These are phyloP conservation scores for Panulirus ornatus DNA, from an alignment of 1,140 invertebrate genomes.

Conservation along the genomic window DNA sequence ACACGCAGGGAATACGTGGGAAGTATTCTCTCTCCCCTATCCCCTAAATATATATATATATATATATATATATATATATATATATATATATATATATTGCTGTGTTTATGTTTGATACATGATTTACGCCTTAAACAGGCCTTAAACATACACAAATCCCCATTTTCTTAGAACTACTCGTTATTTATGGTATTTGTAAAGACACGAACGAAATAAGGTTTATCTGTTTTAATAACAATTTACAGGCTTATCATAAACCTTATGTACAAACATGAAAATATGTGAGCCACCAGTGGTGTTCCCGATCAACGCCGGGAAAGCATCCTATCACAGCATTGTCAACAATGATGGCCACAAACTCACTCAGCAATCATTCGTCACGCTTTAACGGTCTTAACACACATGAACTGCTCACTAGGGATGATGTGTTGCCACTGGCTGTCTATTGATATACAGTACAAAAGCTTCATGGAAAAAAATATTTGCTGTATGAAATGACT, in stretches of 20 bases:
- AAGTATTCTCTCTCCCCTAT: no score
- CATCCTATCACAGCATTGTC: no score
- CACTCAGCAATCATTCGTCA: no score
- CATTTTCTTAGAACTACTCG: not conserved
- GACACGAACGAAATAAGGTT: not conserved
- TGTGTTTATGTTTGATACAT: not conserved
- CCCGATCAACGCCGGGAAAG: no score
- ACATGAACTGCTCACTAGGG: no score
- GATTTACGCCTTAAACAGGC: not conserved
- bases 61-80: slow-evolving; percentile 29
- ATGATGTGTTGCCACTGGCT: not conserved
- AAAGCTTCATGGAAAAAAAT: not conserved
- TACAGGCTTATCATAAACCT: not conserved
- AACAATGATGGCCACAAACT: no score
- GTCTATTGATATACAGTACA: not conserved
- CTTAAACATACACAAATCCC: not conserved
- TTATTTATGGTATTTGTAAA: not conserved
- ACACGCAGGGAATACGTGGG: no score
- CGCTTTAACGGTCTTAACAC: no score
- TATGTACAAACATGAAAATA: not conserved
- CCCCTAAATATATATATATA: slow-evolving; percentile 39
- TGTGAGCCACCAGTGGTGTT: not conserved
- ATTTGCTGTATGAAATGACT: no score
- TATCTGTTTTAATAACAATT: not conserved
- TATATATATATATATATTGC: no score